Evolutionary conservation across 2,888 invertebrate species (phyloP), one percentile per base, ranked within the genome.

Genomic region (Acleris literana): DNA sequence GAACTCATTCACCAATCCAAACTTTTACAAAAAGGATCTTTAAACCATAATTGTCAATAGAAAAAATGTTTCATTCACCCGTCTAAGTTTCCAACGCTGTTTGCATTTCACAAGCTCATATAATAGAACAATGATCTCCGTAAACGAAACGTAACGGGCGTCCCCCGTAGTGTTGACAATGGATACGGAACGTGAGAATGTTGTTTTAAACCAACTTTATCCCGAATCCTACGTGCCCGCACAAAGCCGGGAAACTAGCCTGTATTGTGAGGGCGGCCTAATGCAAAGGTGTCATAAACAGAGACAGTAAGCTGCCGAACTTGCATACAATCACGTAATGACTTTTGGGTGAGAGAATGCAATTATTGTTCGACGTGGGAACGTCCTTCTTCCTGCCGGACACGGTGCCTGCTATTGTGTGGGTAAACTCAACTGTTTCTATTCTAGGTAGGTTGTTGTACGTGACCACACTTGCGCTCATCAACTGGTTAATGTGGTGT

Each of bases 261-360:
- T 85, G 84, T 82, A 85, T 86, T 85, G 83, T 85, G 84, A 78
- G 77, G 85, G 86, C 87, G 89, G 86, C 71, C 76, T 73, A 68
- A 77, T 73, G 82, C 80, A 85, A 84, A 89, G 90, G 87, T 87
- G 83, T 82, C 85, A 85, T 90, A 89, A 87, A 90, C 86, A 85
- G 57, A 54, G 64, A 52, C 55, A 83, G 80, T 84, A 90, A 92
- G 90, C 91, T 84, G 83, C 77, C 76, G 74, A 81, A 82, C 84
- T 83, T 76, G 86, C 86, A 85, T 85, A 86, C 80, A 85, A 88
- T 90, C 92, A 92, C 92, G 92, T 90, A 86, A 87, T 85, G 79
- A 84, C 80, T 84, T 84, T 86, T 83, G 81, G 82, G 80, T 76
- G 80, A 81, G 82, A 79, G 83, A 87, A 86, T 84, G 86, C 86